phyloP scores from a whole-genome alignment of 1,140 invertebrate species.

The Procambarus clarkii region DNA sequence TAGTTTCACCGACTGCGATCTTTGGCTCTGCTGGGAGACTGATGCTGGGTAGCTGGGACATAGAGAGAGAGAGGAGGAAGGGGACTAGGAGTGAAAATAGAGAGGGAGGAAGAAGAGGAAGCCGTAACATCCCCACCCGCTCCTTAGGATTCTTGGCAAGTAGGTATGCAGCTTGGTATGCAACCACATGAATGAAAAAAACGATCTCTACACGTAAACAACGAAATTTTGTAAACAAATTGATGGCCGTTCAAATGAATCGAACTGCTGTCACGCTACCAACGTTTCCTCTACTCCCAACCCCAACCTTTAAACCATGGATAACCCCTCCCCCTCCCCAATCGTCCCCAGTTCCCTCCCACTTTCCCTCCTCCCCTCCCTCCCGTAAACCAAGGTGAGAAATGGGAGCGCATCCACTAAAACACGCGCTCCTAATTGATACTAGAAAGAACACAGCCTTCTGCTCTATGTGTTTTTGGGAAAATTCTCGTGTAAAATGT shows the following conservation, averaged over 20 bases:
- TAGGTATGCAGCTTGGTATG: background rate
- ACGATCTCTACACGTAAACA: background rate
- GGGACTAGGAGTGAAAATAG: too few species aligned
- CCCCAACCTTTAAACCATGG: too few species aligned
- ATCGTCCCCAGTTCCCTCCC: too few species aligned
- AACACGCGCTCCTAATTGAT: background rate
- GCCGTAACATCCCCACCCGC: constrained; percentile 21
- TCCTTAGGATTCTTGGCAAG: constrained; percentile 49
- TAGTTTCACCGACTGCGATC: constrained; percentile 26
- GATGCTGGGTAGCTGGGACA: background rate
- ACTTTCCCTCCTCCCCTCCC: background rate
- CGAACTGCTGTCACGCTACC: background rate
- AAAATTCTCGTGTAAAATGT: background rate
- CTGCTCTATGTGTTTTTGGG: too few species aligned
- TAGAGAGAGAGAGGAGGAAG: too few species aligned
- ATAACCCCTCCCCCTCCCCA: too few species aligned
- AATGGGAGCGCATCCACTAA: background rate
- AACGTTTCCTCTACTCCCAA: too few species aligned
- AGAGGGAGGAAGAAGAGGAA: background rate
- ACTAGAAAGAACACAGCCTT: background rate
- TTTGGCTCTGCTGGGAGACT: constrained; percentile 32
- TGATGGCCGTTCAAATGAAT: constrained; percentile 2
- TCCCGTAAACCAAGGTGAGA: background rate
- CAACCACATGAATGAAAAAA: constrained; percentile 11
- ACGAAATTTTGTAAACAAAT: constrained; percentile 30